These are phyloP conservation scores for Erpetoichthys calabaricus DNA, from an alignment of 2,797 vertebrate genomes.

Conservation along the genomic window DNA sequence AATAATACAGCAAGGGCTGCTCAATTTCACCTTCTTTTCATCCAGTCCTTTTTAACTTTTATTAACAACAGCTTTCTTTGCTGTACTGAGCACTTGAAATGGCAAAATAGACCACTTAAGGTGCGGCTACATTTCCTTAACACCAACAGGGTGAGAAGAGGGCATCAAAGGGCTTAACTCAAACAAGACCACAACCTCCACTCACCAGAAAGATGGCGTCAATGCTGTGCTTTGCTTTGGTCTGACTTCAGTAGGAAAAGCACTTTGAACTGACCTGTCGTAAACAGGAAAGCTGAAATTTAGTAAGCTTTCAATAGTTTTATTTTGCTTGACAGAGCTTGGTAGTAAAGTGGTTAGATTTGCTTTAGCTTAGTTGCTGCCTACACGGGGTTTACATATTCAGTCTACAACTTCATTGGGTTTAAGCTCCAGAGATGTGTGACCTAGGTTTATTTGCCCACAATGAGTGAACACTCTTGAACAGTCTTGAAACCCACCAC, in stretches of 20 bases:
- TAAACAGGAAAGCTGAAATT: no score
- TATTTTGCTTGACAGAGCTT: no score
- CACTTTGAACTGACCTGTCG: not conserved
- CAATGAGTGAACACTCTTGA: no score
- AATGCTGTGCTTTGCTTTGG: constrained; percentile 5
- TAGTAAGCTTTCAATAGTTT: no score
- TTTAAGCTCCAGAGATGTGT: no score
- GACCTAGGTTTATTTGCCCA: no score
- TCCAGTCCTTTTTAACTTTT: constrained; percentile 46
- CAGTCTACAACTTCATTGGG: no score
- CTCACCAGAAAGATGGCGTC: constrained; percentile 21
- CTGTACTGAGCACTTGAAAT: constrained; percentile 34
- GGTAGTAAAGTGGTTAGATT: no score
- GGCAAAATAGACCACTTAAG: constrained; percentile 35
- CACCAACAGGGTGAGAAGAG: constrained; percentile 6
- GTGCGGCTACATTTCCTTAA: constrained; percentile 31
- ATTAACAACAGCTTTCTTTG: constrained; percentile 46
- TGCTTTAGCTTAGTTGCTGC: no score
- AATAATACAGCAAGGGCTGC: constrained; percentile 38
- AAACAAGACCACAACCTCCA: constrained; percentile 22
- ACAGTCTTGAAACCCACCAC: no score
- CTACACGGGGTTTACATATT: no score
- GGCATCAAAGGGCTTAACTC: constrained; percentile 10
- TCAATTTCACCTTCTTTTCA: constrained; percentile 41
- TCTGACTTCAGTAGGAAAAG: not conserved